Percentiles rank a stretch among this genome's conserved stretches.
These are phyloP conservation scores for Erpornis zantholeuca DNA, from an alignment of 2,113 vertebrate genomes.

Conservation along the genomic window DNA sequence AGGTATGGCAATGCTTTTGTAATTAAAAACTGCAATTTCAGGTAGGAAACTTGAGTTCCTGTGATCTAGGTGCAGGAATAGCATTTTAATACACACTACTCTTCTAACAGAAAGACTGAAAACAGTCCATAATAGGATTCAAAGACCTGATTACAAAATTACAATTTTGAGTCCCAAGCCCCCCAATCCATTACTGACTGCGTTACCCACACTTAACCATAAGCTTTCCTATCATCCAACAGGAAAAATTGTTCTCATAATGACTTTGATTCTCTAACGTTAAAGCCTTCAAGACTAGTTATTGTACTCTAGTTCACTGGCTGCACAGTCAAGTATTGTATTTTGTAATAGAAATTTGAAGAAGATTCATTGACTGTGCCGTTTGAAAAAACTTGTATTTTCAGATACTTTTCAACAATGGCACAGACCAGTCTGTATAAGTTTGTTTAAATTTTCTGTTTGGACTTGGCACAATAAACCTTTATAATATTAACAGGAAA, in stretches of 20 bases:
- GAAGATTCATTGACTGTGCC: not conserved
- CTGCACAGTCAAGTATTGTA: not conserved
- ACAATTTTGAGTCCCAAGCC: rapidly evolving
- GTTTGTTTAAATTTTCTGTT: not conserved
- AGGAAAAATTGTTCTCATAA: not conserved
- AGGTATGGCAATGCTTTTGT: not conserved
- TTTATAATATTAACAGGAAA: not conserved
- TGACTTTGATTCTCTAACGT: not conserved
- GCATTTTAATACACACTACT: not conserved
- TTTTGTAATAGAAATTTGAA: not conserved
- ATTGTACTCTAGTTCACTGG: not conserved
- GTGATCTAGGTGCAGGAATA: not conserved
- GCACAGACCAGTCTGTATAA: not conserved
- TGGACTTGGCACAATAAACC: not conserved
- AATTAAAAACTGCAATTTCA: not conserved
- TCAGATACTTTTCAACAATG: not conserved
- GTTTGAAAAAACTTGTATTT: not conserved
- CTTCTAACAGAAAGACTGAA: not conserved
- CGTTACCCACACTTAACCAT: not conserved
- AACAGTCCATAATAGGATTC: not conserved
- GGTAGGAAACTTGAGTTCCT: not conserved
- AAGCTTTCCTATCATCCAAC: not conserved
- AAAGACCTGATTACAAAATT: not conserved
- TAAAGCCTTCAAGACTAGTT: not conserved
- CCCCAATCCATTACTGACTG: not conserved